Conservation (phyloP, 2,113 vertebrate genomes). For the Serilophus lunatus region DNA sequence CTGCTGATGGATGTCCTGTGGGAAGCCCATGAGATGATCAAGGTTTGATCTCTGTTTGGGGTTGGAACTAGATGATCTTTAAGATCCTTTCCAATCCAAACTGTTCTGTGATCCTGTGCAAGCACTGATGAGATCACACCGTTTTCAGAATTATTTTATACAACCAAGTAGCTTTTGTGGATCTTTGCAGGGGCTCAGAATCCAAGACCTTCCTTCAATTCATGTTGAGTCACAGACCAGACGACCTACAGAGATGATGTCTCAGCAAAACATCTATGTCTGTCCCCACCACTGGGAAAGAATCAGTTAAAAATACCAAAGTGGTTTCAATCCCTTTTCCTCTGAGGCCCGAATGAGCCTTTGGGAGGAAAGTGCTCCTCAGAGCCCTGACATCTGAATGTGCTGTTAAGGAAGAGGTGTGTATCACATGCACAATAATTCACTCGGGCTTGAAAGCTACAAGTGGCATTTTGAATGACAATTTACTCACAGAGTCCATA, state of each 20-base stretch:
- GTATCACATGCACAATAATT: neutral
- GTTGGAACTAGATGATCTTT: neutral
- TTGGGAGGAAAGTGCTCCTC: conserved; percentile 67
- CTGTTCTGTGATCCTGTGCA: neutral
- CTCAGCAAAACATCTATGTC: neutral
- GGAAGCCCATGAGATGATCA: neutral
- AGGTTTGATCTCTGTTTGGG: neutral
- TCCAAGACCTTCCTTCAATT: neutral
- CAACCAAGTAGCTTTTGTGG: neutral
- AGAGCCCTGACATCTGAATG: conserved; percentile 65
- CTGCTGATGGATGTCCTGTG: neutral
- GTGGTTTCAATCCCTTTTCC: conserved; percentile 20
- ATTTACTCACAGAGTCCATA: neutral
- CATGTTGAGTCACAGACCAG: neutral
- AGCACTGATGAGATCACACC: neutral
- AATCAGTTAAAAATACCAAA: conserved; percentile 14
- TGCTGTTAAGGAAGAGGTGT: conserved; percentile 69
- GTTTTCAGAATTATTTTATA: neutral
- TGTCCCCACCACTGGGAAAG: neutral
- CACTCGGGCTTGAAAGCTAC: conserved; percentile 28
- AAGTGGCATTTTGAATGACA: conserved; percentile 53
- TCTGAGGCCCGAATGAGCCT: conserved; percentile 36
- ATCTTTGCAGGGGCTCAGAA: neutral
- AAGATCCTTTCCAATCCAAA: too few species aligned
- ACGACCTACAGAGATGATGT: neutral